Percentiles rank a stretch among this genome's conserved stretches.
These are phyloP conservation scores for Calliphora vicina DNA, from an alignment of 1,140 invertebrate species.

Conservation along the genomic window DNA sequence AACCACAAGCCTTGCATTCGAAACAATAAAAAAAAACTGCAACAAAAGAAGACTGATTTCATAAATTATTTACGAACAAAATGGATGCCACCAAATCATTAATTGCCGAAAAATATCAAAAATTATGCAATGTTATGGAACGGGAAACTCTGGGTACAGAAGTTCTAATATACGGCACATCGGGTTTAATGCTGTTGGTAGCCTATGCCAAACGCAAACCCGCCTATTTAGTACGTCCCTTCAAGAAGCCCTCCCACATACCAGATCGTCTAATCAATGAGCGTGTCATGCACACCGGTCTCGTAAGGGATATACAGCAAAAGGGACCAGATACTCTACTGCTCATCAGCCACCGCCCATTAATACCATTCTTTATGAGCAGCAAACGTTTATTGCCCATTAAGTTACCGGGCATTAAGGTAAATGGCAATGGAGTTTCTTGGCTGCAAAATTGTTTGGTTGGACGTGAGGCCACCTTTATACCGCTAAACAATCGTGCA, in stretches of 20 bases:
- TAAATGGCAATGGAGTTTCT: conserved; percentile 55
- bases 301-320: conserved; percentile 52
- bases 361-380: conserved; percentile 55
- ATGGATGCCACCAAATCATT: conserved; percentile 47
- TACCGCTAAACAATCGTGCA: conserved; percentile 52
- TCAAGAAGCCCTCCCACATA: conserved; percentile 59
- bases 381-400: conserved; percentile 49
- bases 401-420: conserved; percentile 53
- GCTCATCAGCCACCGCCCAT: conserved; percentile 53
- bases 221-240: conserved; percentile 57
- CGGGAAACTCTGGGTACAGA: conserved; percentile 55
- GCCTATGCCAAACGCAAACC: conserved; percentile 59
- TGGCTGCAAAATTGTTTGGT: conserved; percentile 57
- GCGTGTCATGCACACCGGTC: conserved; percentile 57
- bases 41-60: neutral
- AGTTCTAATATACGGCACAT: conserved; percentile 53
- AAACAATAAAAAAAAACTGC: neutral
- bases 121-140: conserved; percentile 60
- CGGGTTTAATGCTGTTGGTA: conserved; percentile 51
- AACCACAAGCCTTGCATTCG: neutral
- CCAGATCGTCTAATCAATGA: conserved; percentile 57
- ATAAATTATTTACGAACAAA: neutral
- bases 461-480: conserved; percentile 56
- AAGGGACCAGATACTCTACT: conserved; percentile 54
- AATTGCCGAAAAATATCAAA: conserved; percentile 50